Conservation (phyloP, 2,113 vertebrate genomes). For the Eonycteris spelaea region DNA sequence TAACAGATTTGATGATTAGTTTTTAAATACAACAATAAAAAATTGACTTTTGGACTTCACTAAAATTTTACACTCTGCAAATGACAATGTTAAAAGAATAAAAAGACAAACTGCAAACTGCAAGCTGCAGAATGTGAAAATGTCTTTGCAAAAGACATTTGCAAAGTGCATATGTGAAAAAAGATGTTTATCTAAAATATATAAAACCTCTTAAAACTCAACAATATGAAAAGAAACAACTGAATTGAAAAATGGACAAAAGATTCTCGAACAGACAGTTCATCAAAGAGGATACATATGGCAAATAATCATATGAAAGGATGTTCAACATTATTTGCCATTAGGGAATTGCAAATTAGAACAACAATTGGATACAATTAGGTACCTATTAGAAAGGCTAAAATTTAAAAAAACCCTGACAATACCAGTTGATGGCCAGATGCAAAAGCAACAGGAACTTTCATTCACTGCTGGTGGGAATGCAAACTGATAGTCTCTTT, state of each 20-base stretch:
- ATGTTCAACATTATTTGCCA: neutral
- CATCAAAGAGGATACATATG: neutral
- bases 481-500: neutral
- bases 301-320: neutral
- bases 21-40: neutral
- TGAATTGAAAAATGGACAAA: neutral
- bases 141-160: neutral
- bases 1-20: neutral
- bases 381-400: neutral
- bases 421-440: neutral
- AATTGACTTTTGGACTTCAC: neutral
- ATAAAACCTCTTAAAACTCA: conserved; percentile 4
- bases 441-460: neutral
- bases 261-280: neutral
- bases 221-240: neutral
- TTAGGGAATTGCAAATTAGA: neutral
- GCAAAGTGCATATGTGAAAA: neutral
- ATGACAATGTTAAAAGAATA: neutral
- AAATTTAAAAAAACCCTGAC: neutral
- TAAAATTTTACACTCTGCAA: conserved; percentile 4
- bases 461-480: neutral
- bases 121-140: no score
- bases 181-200: neutral
- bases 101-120: neutral
- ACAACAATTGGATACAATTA: neutral